Conservation (phyloP, 2,113 vertebrate genomes). For the Gallinago paraguaiae region DNA sequence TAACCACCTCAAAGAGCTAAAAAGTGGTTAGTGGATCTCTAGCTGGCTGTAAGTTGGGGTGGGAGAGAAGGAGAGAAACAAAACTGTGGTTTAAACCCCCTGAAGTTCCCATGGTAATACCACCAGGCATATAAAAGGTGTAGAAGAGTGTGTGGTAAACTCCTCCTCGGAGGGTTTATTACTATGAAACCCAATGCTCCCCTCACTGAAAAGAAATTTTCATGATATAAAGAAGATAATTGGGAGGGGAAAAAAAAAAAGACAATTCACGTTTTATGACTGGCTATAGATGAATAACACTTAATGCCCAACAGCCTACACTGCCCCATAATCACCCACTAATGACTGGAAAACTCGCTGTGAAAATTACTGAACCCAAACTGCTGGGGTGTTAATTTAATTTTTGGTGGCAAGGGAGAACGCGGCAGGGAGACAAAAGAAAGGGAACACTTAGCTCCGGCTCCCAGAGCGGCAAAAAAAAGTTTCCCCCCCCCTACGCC, state of each 20-base stretch:
- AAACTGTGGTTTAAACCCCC: neutral
- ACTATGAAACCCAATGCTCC: conserved; percentile 41
- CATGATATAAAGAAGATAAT: conserved; percentile 27
- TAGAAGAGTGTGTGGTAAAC: neutral
- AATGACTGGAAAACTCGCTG: conserved; percentile 35
- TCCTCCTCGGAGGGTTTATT: conserved; percentile 38
- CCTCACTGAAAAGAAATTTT: conserved; percentile 18
- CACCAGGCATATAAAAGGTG: neutral
- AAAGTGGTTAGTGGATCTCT: neutral
- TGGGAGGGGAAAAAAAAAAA: neutral
- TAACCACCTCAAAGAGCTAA: neutral
- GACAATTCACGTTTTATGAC: neutral
- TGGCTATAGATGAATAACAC: neutral
- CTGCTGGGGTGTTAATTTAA: conserved; percentile 50
- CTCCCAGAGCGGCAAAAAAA: conserved; percentile 11
- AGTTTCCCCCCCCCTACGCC: neutral
- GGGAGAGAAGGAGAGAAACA: neutral
- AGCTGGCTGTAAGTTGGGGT: neutral
- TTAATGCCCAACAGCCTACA: neutral
- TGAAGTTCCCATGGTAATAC: conserved; percentile 22
- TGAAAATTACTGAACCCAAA: conserved; percentile 6
- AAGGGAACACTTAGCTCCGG: conserved; percentile 53
- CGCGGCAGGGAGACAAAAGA: neutral
- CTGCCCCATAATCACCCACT: neutral
- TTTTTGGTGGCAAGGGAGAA: conserved; percentile 11